These are phyloP conservation scores for Astreopora myriophthalma DNA, from an alignment of 64 coral and sea anemone species.

Conservation along the genomic window DNA sequence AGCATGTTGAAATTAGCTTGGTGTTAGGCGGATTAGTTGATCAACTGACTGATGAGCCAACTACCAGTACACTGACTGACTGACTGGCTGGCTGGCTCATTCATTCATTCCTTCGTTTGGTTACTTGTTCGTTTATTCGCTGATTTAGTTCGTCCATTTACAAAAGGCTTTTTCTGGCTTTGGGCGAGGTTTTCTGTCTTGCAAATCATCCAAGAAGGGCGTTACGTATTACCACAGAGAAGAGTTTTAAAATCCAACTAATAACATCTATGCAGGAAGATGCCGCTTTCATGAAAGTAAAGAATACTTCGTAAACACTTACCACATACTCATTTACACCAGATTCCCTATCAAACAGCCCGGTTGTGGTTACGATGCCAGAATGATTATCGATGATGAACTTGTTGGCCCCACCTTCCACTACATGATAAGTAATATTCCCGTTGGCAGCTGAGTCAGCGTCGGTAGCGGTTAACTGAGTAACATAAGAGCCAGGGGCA, in stretches of 20 bases:
- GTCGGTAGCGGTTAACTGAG: conserved; percentile 62
- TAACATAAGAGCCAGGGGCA: conserved; percentile 36
- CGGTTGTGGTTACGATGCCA: conserved; percentile 63
- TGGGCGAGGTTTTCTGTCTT: no score
- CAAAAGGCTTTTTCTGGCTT: no score
- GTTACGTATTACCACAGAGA: no score
- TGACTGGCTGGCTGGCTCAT: neutral
- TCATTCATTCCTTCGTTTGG: neutral
- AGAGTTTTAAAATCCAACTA: no score
- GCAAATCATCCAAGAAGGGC: no score
- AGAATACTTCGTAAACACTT: neutral
- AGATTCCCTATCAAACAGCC: conserved; percentile 55
- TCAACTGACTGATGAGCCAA: neutral
- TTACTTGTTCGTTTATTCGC: no score
- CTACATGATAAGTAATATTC: conserved; percentile 60
- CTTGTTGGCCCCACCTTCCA: conserved; percentile 60
- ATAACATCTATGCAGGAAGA: no score
- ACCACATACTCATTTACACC: conserved; percentile 27
- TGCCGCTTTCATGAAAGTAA: neutral
- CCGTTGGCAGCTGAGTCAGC: conserved; percentile 55
- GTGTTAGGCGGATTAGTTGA: no score
- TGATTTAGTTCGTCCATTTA: no score
- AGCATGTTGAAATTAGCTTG: no score
- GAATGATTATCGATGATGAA: conserved; percentile 61
- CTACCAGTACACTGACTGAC: no score